Conservation (phyloP, 2,797 vertebrate species). For the Pangasius macronema region DNA sequence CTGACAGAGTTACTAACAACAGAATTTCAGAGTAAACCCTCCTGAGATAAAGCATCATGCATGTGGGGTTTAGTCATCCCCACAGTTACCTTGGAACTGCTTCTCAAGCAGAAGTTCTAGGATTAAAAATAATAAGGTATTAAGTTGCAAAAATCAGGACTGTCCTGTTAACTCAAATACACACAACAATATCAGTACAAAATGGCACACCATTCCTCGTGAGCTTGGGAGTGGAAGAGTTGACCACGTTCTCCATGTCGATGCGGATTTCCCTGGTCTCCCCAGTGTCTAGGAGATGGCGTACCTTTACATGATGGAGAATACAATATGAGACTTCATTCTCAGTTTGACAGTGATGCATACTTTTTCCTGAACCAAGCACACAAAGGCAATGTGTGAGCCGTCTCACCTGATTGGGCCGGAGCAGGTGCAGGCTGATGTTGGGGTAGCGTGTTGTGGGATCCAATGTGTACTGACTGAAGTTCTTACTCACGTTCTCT, state of each 20-base stretch:
- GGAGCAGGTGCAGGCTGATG: conserved; percentile 88
- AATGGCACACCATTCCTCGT: conserved; percentile 82
- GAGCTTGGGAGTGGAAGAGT: conserved; percentile 86
- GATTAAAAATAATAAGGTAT: conserved; percentile 68
- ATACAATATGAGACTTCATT: background rate
- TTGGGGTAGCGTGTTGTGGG: conserved; percentile 97
- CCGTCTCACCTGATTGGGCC: conserved; percentile 86
- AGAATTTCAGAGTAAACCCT: conserved; percentile 46
- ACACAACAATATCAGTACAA: background rate
- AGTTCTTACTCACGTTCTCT: conserved; percentile 98
- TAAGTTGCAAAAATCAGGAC: conserved; percentile 57
- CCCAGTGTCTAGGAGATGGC: conserved; percentile 88
- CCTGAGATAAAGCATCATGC: conserved; percentile 64
- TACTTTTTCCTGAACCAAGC: background rate
- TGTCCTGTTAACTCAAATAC: conserved; percentile 45
- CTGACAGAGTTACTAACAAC: conserved; percentile 48
- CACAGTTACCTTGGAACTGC: conserved; percentile 76
- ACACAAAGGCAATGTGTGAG: background rate
- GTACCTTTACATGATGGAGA: conserved; percentile 74
- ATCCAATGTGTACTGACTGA: conserved; percentile 93
- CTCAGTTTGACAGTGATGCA: background rate
- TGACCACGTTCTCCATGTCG: conserved; percentile 89
- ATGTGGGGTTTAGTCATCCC: conserved; percentile 50
- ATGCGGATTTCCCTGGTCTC: conserved; percentile 85
- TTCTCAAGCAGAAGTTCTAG: conserved; percentile 76